These are phyloP conservation scores for Notechis scutatus DNA, from an alignment of 2,113 vertebrate species.

Conservation along the genomic window DNA sequence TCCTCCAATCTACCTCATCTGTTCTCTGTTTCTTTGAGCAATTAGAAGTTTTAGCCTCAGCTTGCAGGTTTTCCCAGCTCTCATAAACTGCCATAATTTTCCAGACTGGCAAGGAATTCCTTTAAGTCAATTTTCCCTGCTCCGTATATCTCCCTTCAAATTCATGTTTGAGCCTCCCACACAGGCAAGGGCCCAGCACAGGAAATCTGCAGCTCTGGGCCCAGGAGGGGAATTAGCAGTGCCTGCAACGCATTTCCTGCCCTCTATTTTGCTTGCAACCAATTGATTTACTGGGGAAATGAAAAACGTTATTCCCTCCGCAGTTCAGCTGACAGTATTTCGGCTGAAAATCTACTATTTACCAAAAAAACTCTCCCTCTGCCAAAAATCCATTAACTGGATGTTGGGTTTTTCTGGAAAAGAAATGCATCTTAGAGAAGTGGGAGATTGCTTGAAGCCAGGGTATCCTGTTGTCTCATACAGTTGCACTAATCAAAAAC, in stretches of 20 bases:
- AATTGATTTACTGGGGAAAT: constrained; percentile 18
- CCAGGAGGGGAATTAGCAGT: constrained; percentile 1
- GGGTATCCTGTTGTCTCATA: neutral
- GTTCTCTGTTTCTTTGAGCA: neutral
- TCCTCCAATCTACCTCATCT: neutral
- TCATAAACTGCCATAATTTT: neutral
- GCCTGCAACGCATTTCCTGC: constrained; percentile 21
- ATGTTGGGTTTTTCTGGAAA: neutral
- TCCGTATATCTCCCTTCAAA: neutral
- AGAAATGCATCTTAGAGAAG: neutral
- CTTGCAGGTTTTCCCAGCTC: neutral
- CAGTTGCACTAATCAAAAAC: neutral
- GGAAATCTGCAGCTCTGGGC: constrained; percentile 13
- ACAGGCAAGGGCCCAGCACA: neutral
- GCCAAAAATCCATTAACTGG: neutral
- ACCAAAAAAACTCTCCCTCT: neutral
- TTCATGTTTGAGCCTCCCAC: neutral
- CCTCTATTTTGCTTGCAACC: constrained; percentile 7
- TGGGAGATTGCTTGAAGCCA: neutral
- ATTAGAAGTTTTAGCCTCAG: neutral
- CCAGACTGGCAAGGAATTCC: neutral
- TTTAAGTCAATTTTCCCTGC: neutral
- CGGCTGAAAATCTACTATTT: neutral
- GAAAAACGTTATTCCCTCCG: neutral
- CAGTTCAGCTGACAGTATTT: neutral